Evolutionary conservation across 2,113 vertebrate species (phyloP), one percentile per base, ranked within the genome.

Genomic region (Xiphophorus maculatus): DNA sequence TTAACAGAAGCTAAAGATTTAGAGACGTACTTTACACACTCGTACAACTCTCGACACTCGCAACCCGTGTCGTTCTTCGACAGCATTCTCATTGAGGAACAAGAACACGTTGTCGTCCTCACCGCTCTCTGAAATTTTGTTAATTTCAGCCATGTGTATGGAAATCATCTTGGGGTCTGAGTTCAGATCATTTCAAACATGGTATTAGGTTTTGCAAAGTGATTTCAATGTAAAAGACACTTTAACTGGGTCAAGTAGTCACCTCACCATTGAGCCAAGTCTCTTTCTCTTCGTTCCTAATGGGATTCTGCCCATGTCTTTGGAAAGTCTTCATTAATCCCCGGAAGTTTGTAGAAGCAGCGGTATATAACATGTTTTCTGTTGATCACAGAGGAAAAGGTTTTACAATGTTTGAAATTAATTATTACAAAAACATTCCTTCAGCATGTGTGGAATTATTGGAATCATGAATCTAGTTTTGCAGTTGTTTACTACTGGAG

Each of bases 111-210:
- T 11, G 54, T 76, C 69, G 5, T 82, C 84, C 58, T 71, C 76
- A 27, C 72, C 61, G 0, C 14, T 30, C 11, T 3, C 1, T 2
- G 61, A 63, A 42, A 15, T 35, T 70, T 66, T 73, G 51, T 62
- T 79, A 0, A 25, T n/a, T 67, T 85, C 73, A 48, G 0, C 9
- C 0, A 82, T 33, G 61, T 42, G 73, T 3, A 82, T 58, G 72
- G 84, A 79, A 62, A 82, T 76, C 40, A 79, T 85, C 25, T 73
- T 63, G 8, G 84, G 84, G 40, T 85, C 84, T 85, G 69, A 63
- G 63, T 28, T 10, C 13, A 30, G 62, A 69, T 15, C 27, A 0
- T 33, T 65, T 1, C 25, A 0, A 69, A 71, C 1, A 30, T 32
- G n/a, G 33, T 35, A 3, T 60, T 35, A 35, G 13, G 19, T 5